These are phyloP conservation scores for Arctocebus calabarensis DNA, from an alignment of 2,797 vertebrate species.

Conservation along the genomic window DNA sequence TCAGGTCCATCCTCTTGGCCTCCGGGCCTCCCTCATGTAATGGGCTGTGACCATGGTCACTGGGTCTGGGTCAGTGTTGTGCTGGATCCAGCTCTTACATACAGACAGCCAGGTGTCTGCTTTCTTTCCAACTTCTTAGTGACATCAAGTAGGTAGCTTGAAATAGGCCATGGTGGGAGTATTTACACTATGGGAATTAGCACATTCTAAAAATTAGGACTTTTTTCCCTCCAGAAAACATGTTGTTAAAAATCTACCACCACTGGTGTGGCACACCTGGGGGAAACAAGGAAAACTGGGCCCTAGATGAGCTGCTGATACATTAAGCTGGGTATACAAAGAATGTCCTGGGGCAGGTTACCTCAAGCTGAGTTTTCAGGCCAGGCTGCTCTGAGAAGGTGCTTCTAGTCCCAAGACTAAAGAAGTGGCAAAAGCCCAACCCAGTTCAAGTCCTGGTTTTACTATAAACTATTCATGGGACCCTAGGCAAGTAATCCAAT, in stretches of 20 bases:
- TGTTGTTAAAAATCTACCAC: not conserved
- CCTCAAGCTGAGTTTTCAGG: not conserved
- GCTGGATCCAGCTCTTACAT: not conserved
- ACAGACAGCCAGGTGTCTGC: not conserved
- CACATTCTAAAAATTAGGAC: not conserved
- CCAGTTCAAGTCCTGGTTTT: not conserved
- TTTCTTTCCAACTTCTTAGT: not conserved
- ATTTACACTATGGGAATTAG: not conserved
- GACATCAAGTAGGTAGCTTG: not conserved
- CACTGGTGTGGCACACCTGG: not conserved
- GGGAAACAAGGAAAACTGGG: not conserved
- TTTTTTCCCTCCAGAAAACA: not conserved
- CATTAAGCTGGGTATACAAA: not conserved
- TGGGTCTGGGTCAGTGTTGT: not conserved
- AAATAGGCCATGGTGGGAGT: not conserved
- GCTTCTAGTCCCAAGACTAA: not conserved
- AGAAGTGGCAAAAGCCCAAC: not conserved
- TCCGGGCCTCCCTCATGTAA: not conserved
- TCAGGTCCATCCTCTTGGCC: not conserved
- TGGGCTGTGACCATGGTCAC: not conserved
- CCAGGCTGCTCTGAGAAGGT: not conserved
- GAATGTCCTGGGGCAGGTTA: not conserved
- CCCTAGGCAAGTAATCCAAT: not conserved
- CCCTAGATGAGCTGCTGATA: fast-evolving
- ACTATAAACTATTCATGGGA: not conserved